These are phyloP conservation scores for Epinotia demarniana DNA, from an alignment of 2,888 invertebrate genomes.

Conservation along the genomic window DNA sequence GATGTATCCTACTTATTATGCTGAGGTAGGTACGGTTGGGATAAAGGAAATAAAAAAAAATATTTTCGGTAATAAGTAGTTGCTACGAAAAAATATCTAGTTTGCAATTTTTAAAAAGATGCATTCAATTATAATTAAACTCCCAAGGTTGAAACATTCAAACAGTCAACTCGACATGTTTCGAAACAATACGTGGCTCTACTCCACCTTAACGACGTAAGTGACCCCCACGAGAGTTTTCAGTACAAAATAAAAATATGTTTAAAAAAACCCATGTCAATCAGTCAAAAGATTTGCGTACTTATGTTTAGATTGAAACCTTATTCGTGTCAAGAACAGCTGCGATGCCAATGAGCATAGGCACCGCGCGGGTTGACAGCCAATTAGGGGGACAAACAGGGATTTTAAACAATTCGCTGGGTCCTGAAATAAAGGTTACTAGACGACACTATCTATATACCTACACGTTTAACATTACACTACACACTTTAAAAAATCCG, in stretches of 20 bases:
- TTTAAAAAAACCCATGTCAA: background rate
- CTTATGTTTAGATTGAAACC: conserved; percentile 9
- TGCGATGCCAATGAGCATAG: background rate
- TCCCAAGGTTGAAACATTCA: too few relatives aligned
- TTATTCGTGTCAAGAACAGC: conserved; percentile 26
- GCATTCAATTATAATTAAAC: too few relatives aligned
- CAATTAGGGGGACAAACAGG: conserved; percentile 9
- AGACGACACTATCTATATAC: background rate
- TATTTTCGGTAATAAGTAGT: too few relatives aligned
- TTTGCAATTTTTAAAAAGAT: too few relatives aligned
- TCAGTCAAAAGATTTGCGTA: background rate
- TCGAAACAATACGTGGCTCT: too few relatives aligned
- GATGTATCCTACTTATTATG: conserved; percentile 47
- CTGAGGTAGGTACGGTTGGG: conserved; percentile 45
- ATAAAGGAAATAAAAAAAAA: too few relatives aligned
- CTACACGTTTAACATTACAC: background rate
- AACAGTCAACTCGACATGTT: too few relatives aligned
- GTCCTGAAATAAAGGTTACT: background rate
- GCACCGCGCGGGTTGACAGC: conserved; percentile 18
- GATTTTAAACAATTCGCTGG: background rate
- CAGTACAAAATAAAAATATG: background rate
- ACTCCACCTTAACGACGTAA: too few relatives aligned
- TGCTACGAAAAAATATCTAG: too few relatives aligned
- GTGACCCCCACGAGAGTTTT: too few relatives aligned
- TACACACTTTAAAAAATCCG: too few relatives aligned